These are phyloP conservation scores for Clarias pachynema DNA, from an alignment of 2,797 vertebrate genomes.

Conservation along the genomic window DNA sequence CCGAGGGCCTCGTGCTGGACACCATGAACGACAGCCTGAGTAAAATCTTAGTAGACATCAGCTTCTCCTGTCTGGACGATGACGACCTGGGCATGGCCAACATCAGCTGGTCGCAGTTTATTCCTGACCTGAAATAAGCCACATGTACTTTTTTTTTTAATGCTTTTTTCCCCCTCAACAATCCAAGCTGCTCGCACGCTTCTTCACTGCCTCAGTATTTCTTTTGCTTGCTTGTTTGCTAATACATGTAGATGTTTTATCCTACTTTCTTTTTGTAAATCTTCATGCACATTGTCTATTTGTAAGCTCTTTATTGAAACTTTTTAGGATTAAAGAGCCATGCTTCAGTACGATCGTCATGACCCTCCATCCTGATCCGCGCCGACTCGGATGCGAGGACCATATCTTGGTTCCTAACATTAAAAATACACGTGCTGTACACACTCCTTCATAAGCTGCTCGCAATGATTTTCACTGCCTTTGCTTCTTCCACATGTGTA, in stretches of 20 bases:
- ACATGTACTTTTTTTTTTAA: background rate
- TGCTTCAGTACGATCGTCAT: background rate
- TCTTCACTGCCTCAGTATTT: conserved; percentile 36
- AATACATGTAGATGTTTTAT: conserved; percentile 34
- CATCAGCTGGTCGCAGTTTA: conserved; percentile 87
- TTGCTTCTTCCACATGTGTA: background rate
- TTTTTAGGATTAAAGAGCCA: background rate
- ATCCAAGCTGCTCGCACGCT: conserved; percentile 34
- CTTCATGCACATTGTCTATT: background rate
- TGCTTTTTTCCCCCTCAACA: too few species aligned
- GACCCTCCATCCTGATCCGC: too few species aligned
- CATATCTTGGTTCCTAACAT: background rate
- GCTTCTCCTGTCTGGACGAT: conserved; percentile 87
- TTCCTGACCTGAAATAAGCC: conserved; percentile 81
- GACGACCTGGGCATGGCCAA: conserved; percentile 81
- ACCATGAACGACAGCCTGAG: conserved; percentile 93
- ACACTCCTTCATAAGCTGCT: background rate
- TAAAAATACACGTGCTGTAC: background rate
- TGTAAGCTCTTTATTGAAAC: background rate
- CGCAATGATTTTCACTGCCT: background rate
- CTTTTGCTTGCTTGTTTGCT: conserved; percentile 16
- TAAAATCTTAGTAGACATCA: conserved; percentile 91
- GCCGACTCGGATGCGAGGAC: background rate
- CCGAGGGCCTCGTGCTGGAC: conserved; percentile 90
- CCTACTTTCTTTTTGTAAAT: conserved; percentile 1